Base-by-base conservation (phyloP, 2,888 invertebrate genomes). In the Nephrotoma appendiculata region DNA sequence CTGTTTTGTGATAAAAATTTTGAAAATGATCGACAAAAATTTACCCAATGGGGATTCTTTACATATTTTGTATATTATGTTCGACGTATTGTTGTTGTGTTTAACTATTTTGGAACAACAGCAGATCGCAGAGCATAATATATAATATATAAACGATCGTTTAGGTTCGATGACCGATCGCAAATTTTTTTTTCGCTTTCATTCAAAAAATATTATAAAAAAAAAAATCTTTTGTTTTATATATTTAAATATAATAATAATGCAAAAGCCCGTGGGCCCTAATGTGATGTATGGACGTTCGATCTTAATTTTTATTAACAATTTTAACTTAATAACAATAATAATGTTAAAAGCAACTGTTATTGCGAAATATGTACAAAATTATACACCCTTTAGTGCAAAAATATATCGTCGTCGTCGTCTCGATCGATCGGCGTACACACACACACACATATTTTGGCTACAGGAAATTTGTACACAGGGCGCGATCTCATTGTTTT, bases 241-340 rank as follows among this genome's bases (percentile, higher is more conserved):
- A 71, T 31, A 31, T 71, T 15, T 31, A 9, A 31, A 71, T 71
- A 71, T 31, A 31, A 71, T 71, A 71, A 52, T 71, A 71, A 71
- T 71, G 71, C 4, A 71, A 71, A 42, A 87, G 87, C 88, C 88
- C 87, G 71, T 87, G 86, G 88, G 89, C 87, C 86, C 87, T 86
- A 86, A 88, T 89, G 89, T 89, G 89, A 89, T 89, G 89, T 89
- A 89, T 89, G 89, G 88, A 88, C 88, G 88, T 88, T 87, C 88
- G 87, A 87, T 87, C 86, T 88, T 88, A 88, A 88, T 88, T 88
- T 88, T 88, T 89, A 88, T 42, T 31, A 31, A 83, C n/a, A 83
- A 84, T 84, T 42, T 71, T 31, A 71, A 71, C 31, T 71, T 71
- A 71, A 71, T 71, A 71, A 71, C 71, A 89, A 71, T 71, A 71